phyloP scores from a whole-genome alignment of 2,888 invertebrate genomes.

The Ceramica pisi region DNA sequence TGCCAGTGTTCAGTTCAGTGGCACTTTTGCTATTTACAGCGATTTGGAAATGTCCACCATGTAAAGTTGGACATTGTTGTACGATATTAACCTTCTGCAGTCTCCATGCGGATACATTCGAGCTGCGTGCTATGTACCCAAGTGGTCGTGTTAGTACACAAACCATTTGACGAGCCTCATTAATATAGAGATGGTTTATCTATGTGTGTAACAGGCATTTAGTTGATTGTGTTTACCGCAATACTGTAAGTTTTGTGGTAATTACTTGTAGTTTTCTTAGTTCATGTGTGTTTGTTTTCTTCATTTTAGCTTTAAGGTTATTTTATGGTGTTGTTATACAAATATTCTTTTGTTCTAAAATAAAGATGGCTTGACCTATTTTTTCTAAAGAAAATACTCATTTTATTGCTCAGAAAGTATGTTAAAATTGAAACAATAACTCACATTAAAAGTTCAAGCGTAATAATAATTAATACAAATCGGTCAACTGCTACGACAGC shows the following conservation, averaged over 20 bases:
- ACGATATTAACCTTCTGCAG: conserved; percentile 21
- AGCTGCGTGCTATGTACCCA: conserved; percentile 3
- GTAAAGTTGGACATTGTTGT: too few relatives aligned
- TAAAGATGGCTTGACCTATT: too few relatives aligned
- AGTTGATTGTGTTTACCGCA: conserved; percentile 40
- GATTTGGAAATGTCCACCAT: too few relatives aligned
- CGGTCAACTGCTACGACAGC: neutral
- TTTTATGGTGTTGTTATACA: too few relatives aligned
- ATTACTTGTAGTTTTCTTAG: conserved; percentile 18
- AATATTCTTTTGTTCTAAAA: too few relatives aligned
- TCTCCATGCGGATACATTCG: too few relatives aligned
- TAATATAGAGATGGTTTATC: conserved; percentile 44
- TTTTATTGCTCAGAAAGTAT: too few relatives aligned
- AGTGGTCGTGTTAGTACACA: conserved; percentile 38
- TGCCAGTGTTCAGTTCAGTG: too few relatives aligned
- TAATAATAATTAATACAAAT: neutral
- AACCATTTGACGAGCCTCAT: conserved; percentile 46
- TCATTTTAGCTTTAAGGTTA: neutral
- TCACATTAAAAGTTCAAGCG: neutral
- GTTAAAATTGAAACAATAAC: too few relatives aligned
- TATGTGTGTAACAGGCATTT: conserved; percentile 17
- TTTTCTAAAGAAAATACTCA: too few relatives aligned
- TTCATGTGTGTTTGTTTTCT: neutral
- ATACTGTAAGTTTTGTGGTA: conserved; percentile 14
- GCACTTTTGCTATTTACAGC: too few relatives aligned